These are phyloP conservation scores for Synanthedon andrenaeformis DNA, from an alignment of 2,888 invertebrate species.

Conservation along the genomic window DNA sequence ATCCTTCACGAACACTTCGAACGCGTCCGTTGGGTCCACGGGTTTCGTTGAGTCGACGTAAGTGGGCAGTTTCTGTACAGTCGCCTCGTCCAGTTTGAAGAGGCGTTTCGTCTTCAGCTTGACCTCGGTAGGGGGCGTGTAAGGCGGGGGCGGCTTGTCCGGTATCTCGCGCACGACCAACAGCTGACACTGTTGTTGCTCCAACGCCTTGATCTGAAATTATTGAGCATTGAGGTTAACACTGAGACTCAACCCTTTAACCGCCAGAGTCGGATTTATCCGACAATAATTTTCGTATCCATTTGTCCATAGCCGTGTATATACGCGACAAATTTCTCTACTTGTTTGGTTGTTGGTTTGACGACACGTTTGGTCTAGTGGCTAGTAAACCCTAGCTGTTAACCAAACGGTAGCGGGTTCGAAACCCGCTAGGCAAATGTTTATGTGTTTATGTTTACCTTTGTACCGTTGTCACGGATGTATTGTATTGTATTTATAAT, in stretches of 20 bases:
- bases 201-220: constrained; percentile 55
- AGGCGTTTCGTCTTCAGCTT: constrained; percentile 22
- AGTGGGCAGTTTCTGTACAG: constrained; percentile 26
- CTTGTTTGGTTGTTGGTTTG: too few species aligned
- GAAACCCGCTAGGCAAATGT: too few species aligned
- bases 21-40: constrained; percentile 26
- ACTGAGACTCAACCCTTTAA: not conserved
- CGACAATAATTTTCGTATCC: too few species aligned
- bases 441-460: too few species aligned
- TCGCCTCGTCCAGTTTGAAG: constrained; percentile 27
- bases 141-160: constrained; percentile 62
- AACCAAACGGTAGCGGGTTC: too few species aligned
- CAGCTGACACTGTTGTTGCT: constrained; percentile 51
- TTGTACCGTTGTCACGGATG: too few species aligned
- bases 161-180: constrained; percentile 59
- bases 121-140: constrained; percentile 47
- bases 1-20: constrained; percentile 42
- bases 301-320: too few species aligned
- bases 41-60: constrained; percentile 9
- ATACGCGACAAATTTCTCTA: too few species aligned
- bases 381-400: too few species aligned
- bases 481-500: too few species aligned
- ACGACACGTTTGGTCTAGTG: too few species aligned
- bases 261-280: too few species aligned
- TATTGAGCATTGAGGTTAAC: not conserved